Conservation (phyloP, 2,888 invertebrate genomes). For the Noctua pronuba region DNA sequence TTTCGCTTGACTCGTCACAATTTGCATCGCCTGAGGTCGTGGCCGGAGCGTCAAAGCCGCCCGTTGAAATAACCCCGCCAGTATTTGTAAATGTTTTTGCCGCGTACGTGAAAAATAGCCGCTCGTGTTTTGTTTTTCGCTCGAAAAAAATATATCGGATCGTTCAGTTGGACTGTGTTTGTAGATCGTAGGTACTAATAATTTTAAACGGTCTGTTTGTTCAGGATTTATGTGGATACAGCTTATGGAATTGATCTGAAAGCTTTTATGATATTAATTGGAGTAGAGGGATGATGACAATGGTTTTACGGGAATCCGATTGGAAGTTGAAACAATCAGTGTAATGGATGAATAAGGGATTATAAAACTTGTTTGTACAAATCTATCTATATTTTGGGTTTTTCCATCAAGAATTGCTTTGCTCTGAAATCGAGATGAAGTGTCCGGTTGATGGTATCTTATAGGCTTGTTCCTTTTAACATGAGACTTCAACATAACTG, state of each 20-base stretch:
- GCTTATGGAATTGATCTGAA: conserved; percentile 18
- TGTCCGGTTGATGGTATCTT: not conserved
- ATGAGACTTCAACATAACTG: not conserved
- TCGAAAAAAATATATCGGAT: conserved; percentile 16
- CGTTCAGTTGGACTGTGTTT: conserved; percentile 2
- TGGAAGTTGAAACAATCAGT: conserved; percentile 1
- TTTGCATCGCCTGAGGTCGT: not conserved
- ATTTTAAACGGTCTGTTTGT: conserved; percentile 28
- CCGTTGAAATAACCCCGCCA: conserved; percentile 22
- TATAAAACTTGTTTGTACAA: not conserved
- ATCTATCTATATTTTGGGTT: not conserved
- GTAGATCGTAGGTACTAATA: conserved; percentile 14
- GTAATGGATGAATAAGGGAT: not conserved
- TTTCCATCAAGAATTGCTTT: not conserved
- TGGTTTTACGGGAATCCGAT: not conserved
- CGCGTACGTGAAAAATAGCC: conserved; percentile 28
- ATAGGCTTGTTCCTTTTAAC: not conserved
- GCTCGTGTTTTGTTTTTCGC: not conserved
- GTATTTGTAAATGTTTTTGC: conserved; percentile 46
- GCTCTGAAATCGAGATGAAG: not conserved
- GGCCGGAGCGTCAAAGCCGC: not conserved
- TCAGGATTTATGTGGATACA: conserved; percentile 2
- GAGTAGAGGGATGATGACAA: not conserved
- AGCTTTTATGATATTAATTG: conserved; percentile 20
- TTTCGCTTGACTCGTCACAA: not conserved